These are phyloP conservation scores for Uropsilus gracilis DNA, from an alignment of 2,113 vertebrate species.

Conservation along the genomic window DNA sequence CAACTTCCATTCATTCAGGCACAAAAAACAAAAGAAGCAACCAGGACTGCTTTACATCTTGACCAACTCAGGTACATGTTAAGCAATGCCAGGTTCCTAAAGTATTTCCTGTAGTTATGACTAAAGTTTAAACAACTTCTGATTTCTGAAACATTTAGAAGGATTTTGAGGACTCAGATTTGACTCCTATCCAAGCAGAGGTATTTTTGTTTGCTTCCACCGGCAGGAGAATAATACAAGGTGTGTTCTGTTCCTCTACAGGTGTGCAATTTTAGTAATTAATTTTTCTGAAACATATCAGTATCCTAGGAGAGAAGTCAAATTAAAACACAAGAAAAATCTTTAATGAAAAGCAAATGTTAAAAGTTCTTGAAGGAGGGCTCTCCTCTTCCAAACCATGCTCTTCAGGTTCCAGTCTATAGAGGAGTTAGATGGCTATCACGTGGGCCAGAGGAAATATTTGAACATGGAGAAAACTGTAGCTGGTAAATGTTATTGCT, in stretches of 20 bases:
- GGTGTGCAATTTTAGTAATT: slow-evolving; percentile 19
- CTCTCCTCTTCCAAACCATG: slow-evolving; percentile 6
- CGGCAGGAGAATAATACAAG: not conserved
- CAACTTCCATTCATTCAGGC: not conserved
- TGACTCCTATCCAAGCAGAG: not conserved
- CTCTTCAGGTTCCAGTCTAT: not conserved
- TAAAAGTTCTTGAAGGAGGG: slow-evolving; percentile 62
- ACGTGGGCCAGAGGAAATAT: slow-evolving; percentile 78
- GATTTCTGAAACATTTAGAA: not conserved
- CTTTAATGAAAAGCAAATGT: slow-evolving; percentile 77
- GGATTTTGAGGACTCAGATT: not conserved
- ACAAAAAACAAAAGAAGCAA: not conserved
- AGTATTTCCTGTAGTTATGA: not conserved
- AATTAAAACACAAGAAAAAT: slow-evolving; percentile 71
- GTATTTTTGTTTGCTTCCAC: not conserved
- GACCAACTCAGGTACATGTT: not conserved
- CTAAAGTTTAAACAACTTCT: not conserved
- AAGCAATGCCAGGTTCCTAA: not conserved
- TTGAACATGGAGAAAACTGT: slow-evolving; percentile 85
- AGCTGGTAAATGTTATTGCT: slow-evolving; percentile 87
- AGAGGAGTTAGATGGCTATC: not conserved
- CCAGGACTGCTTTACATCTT: not conserved
- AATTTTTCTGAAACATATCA: slow-evolving; percentile 55
- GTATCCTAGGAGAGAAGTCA: slow-evolving; percentile 5
- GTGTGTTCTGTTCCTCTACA: not conserved